phyloP scores from a whole-genome alignment of 2,888 invertebrate genomes.

The Idaea dimidiata region DNA sequence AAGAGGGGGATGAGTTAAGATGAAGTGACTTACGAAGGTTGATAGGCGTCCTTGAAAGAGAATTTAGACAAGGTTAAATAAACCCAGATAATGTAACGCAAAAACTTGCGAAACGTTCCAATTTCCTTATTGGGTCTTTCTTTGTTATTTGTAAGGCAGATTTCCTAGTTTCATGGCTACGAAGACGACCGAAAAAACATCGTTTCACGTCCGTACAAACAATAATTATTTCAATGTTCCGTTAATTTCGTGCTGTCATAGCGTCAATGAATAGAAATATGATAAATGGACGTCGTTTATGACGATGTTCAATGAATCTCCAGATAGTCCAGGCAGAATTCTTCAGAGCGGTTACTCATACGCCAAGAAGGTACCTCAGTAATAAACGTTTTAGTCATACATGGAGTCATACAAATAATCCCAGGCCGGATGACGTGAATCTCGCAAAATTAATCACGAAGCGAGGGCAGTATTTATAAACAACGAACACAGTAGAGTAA shows the following conservation, averaged over 20 bases:
- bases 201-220: neutral
- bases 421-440: slow-evolving; percentile 65
- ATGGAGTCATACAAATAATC: slow-evolving; percentile 62
- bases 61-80: slow-evolving; percentile 56
- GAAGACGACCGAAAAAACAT: neutral
- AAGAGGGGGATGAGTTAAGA: slow-evolving; percentile 36
- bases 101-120: neutral
- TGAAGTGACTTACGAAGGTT: slow-evolving; percentile 41
- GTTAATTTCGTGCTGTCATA: slow-evolving; percentile 4
- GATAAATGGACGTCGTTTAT: neutral
- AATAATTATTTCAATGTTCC: neutral
- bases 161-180: neutral
- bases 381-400: slow-evolving; percentile 65
- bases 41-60: slow-evolving; percentile 54
- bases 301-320: slow-evolving; percentile 3
- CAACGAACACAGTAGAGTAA: slow-evolving; percentile 49
- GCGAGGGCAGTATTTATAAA: slow-evolving; percentile 60
- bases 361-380: slow-evolving; percentile 39
- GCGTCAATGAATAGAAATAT: neutral
- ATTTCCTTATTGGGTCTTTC: neutral
- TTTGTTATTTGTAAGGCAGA: slow-evolving; percentile 20
- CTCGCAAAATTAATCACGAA: slow-evolving; percentile 62
- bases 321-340: slow-evolving; percentile 20
- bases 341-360: slow-evolving; percentile 54
- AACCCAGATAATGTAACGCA: slow-evolving; percentile 4